These are phyloP conservation scores for Euproctis similis DNA, from an alignment of 2,888 invertebrate species.

Conservation along the genomic window DNA sequence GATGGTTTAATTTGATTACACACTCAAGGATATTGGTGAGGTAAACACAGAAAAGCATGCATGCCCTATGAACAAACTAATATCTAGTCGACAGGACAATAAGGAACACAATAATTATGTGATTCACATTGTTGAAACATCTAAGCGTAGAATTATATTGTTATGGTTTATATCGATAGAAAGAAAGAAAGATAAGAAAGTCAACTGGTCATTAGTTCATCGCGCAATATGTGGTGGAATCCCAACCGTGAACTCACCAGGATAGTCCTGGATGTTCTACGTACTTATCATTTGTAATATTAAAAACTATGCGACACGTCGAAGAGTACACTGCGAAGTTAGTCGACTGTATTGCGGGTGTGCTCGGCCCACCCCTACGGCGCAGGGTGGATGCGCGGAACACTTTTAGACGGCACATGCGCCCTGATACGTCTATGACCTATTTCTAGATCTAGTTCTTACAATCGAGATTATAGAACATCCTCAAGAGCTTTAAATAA, in stretches of 20 bases:
- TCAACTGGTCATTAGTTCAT: conserved; percentile 27
- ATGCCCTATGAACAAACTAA: conserved; percentile 66
- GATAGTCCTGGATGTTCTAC: conserved; percentile 33
- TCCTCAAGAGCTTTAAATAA: too few relatives aligned
- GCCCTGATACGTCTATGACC: too few relatives aligned
- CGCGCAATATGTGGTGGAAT: conserved; percentile 25
- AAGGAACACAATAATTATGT: conserved; percentile 36
- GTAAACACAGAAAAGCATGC: conserved; percentile 64
- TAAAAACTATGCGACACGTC: conserved; percentile 29
- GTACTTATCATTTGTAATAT: conserved; percentile 32
- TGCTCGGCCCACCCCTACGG: conserved; percentile 17
- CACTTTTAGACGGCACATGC: conserved; percentile 34
- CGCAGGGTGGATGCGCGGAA: conserved; percentile 25
- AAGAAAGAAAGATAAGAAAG: conserved; percentile 23
- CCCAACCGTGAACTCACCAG: conserved; percentile 45
- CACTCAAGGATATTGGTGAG: conserved; percentile 52
- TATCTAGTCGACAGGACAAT: conserved; percentile 57
- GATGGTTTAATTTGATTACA: conserved; percentile 33
- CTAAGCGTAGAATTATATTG: conserved; percentile 53
- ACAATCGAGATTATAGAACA: too few relatives aligned
- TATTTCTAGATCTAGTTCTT: too few relatives aligned
- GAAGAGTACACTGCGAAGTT: conserved; percentile 33
- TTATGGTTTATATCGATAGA: conserved; percentile 35
- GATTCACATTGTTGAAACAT: conserved; percentile 43
- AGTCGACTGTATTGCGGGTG: conserved; percentile 36